Conservation (phyloP, 2,113 vertebrate species). For the Damaliscus lunatus region DNA sequence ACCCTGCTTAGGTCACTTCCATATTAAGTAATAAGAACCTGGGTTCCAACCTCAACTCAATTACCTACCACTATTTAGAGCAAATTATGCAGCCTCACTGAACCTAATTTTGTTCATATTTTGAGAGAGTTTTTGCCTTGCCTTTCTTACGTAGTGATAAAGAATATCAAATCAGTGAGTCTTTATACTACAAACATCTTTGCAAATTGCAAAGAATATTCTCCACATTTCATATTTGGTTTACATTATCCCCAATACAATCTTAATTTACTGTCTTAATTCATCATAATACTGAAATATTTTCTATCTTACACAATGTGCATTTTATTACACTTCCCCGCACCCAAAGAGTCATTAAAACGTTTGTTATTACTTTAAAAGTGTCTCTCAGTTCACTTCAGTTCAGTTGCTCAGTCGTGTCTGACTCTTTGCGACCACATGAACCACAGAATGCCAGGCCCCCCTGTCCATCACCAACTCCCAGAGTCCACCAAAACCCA, state of each 20-base stretch:
- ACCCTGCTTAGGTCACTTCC: background rate
- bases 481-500: too few relatives aligned
- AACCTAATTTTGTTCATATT: constrained; percentile 9
- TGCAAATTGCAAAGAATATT: background rate
- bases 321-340: background rate
- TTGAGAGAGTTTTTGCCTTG: background rate
- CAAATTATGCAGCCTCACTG: background rate
- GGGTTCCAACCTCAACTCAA: background rate
- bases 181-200: background rate
- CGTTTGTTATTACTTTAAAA: background rate
- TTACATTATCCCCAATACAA: background rate
- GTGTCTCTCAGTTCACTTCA: background rate
- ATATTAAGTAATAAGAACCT: background rate
- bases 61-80: background rate
- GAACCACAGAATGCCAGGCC: too few relatives aligned
- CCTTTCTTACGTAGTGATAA: background rate
- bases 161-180: background rate
- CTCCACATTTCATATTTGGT: background rate
- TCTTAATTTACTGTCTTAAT: background rate
- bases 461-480: too few relatives aligned
- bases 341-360: background rate
- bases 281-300: background rate
- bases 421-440: too few relatives aligned
- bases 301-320: background rate
- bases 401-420: background rate